Base-by-base conservation (phyloP, 2,888 invertebrate species). In the Aleiodes testaceus region DNA sequence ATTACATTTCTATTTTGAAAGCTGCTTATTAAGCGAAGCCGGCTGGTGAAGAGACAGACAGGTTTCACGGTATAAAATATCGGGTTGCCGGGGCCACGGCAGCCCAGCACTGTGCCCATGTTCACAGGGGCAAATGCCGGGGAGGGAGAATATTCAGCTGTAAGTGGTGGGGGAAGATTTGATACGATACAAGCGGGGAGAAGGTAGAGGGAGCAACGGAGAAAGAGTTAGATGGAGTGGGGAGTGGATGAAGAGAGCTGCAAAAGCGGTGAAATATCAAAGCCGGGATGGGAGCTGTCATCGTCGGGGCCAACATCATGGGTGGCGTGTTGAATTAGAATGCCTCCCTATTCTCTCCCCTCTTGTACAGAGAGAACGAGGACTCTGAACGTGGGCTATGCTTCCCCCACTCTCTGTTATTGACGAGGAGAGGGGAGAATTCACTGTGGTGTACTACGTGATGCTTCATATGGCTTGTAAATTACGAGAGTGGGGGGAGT, bases 241-340 rank as follows among this genome's bases (percentile, higher is more conserved):
- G 36, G 36, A 36, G 36, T 36, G 7, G 36, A 36, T 36, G 70
- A 71, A 71, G 74, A 52, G 71, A 75, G 79, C 82, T 82, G 83
- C 82, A 83, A 83, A 84, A 86, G 87, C 87, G 87, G 87, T 87
- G 87, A 86, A 87, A 87, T 87, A 87, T 87, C 87, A 87, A 87
- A 87, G 87, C 84, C 87, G 84, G 86, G 87, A 87, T 87, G 85
- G 85, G 86, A 87, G 87, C 87, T 87, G 87, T 87, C 87, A 87
- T 87, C 87, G 87, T 87, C 85, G 87, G 84, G 36, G 85, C 85
- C 85, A 87, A 86, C 87, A 85, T 87, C 87, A 87, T 87, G 87
- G 87, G 87, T 87, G 87, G 87, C 85, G 87, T 87, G 87, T 86
- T 87, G 86, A 87, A 87, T 87, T 87, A 87, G 87, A 87, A 87